Evolutionary conservation across 2,797 vertebrate genomes (phyloP), one percentile per base, ranked within the genome.

Genomic region (Todus mexicanus): DNA sequence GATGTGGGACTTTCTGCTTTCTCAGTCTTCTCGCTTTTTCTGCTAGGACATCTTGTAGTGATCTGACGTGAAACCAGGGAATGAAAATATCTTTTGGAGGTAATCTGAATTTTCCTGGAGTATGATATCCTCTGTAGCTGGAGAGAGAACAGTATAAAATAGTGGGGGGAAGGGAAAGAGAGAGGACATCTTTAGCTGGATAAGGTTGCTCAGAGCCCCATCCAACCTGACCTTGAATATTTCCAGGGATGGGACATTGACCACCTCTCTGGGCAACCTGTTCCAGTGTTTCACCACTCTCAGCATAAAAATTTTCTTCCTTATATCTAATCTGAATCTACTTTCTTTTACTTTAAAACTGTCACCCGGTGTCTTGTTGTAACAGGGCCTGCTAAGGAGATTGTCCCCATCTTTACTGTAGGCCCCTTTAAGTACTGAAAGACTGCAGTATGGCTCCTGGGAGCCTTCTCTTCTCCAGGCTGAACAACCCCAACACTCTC

Each of bases 371-470:
- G 10, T 38, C 29, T 20, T 47, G 2, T 47, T 1, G 1, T 29
- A 6, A 29, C 23, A 54, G 15, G 11, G 7, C 31, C 9, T 17
- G 7, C 10, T 66, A 42, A 50, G 43, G 22, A 29, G 12, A 12
- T 20, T 47, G 15, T 42, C 20, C 20, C 18, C 13, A 11, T 22
- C 35, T 59, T 59, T 43, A n/a, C 20, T 60, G 18, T 11, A 27
- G 15, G 9, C 5, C 15, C 5, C 26, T 21, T 40, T 40, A 40
- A 14, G 40, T 18, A 17, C 5, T 22, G 48, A 5, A 20, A 72
- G 26, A n/a, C 37, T 3, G 2, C 31, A 9, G 0, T 31, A 26
- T 27, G 5, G 6, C 7, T 61, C 20, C 42, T 14, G 1, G 1
- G 4, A 63, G 20, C 23, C 23, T 21, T 42, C 35, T 59, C 31